Base-by-base conservation (phyloP, 2,797 vertebrate genomes). In the Clarias fuscus region DNA sequence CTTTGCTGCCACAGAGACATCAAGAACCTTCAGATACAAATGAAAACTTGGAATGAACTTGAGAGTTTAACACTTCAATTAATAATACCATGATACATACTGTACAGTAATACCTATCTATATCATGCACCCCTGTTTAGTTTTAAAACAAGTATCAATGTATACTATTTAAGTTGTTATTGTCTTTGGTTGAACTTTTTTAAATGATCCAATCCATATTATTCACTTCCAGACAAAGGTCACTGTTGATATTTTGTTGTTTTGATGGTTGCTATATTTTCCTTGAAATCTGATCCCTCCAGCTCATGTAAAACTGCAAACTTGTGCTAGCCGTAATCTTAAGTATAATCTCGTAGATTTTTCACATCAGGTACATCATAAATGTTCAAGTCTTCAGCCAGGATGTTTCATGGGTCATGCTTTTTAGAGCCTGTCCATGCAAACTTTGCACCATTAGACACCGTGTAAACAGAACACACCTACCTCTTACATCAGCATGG, bases 321-420 rank as follows among this genome's bases (percentile, higher is more conserved):
- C 53, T 76, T 30, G 30, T 76, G 48, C 17, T 14, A 8, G 58
- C 30, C 24, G 18, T 40, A 24, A 79, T 61, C 58, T 79, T 20
- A 17, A 61, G 76, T 61, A 20, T 11, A 79, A 79, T 79, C 76
- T 59, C 77, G 1, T 62, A 33, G 30, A 11, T 11, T 37, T 79
- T 61, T 62, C 56, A 33, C 76, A 61, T 18, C 77, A 78, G 27
- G 27, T 59, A 78, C 76, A 33, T 79, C 17, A 4, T 13, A 24
- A 64, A 64, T 13, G 37, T 80, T 61, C 22, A 80, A 43, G 27
- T 65, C 24, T 81, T 43, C 37, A 43, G 24, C 11, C 3, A 81
- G 14, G 78, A 81, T 81, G 64, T 81, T 27, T 81, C 61, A 81
- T 14, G 80, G 13, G 65, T 82, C 81, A 82, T 70, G 81, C 18